These are phyloP conservation scores for Nineta flava DNA, from an alignment of 2,888 invertebrate species.

Conservation along the genomic window DNA sequence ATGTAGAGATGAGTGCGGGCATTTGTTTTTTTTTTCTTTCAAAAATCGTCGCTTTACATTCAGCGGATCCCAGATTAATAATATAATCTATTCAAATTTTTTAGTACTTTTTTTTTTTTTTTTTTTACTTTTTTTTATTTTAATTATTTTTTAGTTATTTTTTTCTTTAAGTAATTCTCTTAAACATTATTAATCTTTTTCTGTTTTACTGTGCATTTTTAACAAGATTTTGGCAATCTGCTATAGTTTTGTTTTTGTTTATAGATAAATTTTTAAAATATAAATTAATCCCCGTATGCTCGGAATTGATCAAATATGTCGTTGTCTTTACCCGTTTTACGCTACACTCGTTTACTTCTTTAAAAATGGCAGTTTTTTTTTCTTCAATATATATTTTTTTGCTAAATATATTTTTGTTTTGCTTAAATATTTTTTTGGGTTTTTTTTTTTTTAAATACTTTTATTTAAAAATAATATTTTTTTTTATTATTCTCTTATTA, in stretches of 20 bases:
- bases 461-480: background rate
- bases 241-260: background rate
- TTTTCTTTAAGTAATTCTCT: background rate
- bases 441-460: background rate
- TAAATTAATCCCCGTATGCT: background rate
- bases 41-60: conserved; percentile 5
- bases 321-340: background rate
- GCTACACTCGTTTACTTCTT: background rate
- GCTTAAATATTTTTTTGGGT: background rate
- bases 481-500: too few relatives aligned
- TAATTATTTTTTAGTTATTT: background rate
- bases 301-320: background rate
- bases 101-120: conserved; percentile 5
- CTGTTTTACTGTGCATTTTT: conserved; percentile 7
- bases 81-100: conserved; percentile 6
- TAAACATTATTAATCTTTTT: background rate
- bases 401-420: background rate
- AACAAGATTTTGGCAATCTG: conserved; percentile 9
- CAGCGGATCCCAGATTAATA: conserved; percentile 7
- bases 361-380: background rate
- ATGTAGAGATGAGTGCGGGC: background rate
- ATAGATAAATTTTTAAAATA: background rate
- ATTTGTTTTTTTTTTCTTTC: too few relatives aligned
- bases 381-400: background rate
- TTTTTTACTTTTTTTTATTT: background rate